Conservation (phyloP, 2,888 invertebrate genomes). For the Pocota personata region DNA sequence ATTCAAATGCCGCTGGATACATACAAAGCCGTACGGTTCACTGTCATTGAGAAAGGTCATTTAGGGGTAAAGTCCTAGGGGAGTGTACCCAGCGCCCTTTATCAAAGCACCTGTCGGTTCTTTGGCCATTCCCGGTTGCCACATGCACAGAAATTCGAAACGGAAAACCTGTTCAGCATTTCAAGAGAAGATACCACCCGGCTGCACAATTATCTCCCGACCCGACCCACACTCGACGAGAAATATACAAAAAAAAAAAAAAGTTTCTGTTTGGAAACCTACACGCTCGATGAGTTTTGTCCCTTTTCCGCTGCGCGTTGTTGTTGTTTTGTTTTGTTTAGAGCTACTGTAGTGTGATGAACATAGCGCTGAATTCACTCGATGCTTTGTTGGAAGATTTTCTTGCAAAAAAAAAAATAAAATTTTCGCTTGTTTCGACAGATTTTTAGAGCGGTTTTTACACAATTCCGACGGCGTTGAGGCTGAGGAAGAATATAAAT, state of each 20-base stretch:
- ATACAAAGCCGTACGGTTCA: constrained; percentile 44
- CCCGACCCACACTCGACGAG: background rate
- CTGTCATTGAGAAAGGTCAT: constrained; percentile 75
- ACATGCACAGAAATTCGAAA: constrained; percentile 51
- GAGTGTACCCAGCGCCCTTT: constrained; percentile 32
- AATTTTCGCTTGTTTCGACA: constrained; percentile 44
- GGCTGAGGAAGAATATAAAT: constrained; percentile 25
- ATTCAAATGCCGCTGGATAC: constrained; percentile 2
- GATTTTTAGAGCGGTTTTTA: constrained; percentile 28
- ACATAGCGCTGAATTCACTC: constrained; percentile 73
- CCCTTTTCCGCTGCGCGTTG: constrained; percentile 62
- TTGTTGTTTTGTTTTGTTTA: constrained; percentile 68
- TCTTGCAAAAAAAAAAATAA: constrained; percentile 48
- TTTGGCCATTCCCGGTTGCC: too few species aligned
- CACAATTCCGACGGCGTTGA: constrained; percentile 25
- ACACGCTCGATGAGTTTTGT: constrained; percentile 56
- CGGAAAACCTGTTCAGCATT: constrained; percentile 37
- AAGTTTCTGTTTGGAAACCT: constrained; percentile 66
- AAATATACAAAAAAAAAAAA: too few species aligned
- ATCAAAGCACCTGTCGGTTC: constrained; percentile 54
- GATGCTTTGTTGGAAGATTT: constrained; percentile 67
- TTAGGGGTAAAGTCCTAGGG: constrained; percentile 52
- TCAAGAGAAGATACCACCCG: background rate
- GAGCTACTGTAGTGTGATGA: constrained; percentile 55
- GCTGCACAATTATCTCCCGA: too few species aligned